Conservation (phyloP, 1,140 invertebrate genomes). For the Drepana arcuata region DNA sequence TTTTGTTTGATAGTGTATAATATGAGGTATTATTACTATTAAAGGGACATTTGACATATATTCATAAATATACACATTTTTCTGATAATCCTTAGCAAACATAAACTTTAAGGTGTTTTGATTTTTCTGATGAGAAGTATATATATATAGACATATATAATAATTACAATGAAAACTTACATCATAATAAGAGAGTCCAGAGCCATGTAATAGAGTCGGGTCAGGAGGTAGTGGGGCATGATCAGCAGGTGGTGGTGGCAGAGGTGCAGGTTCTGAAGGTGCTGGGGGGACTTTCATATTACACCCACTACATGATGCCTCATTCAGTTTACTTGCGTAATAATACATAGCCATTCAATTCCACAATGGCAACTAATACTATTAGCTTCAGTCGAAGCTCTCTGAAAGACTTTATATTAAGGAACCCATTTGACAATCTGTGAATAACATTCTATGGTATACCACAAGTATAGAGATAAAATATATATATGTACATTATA, state of each 20-base stretch:
- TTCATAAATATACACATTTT: no score
- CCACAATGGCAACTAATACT: constrained; percentile 21
- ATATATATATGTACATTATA: no score
- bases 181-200: constrained; percentile 56
- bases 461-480: no score
- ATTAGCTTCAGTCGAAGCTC: constrained; percentile 30
- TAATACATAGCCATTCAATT: constrained; percentile 72
- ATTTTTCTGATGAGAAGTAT: no score
- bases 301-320: constrained; percentile 67
- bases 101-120: no score
- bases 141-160: no score
- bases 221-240: constrained; percentile 36
- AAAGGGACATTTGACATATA: no score
- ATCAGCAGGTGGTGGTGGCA: constrained; percentile 33
- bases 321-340: constrained; percentile 70
- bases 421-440: constrained; percentile 22
- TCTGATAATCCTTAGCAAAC: no score
- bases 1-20: no score
- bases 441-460: no score
- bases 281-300: constrained; percentile 53
- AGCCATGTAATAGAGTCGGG: constrained; percentile 34
- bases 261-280: constrained; percentile 31
- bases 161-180: constrained; percentile 25
- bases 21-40: no score
- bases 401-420: constrained; percentile 19